A percentile compares a stretch with the other conserved stretches of the same genome.
These are phyloP conservation scores for Phaethornis superciliosus DNA, from an alignment of 2,113 vertebrate genomes.

Conservation along the genomic window DNA sequence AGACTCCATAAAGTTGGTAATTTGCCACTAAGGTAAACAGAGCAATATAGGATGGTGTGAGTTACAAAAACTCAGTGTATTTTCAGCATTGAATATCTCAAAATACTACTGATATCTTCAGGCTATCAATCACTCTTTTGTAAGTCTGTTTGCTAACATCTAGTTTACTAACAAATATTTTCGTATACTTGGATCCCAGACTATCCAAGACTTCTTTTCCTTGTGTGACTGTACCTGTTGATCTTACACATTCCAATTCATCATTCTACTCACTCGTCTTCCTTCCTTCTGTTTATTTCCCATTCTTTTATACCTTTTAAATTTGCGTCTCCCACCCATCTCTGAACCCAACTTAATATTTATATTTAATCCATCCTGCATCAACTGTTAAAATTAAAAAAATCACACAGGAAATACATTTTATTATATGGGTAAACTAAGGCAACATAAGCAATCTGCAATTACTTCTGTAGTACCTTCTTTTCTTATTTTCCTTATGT, in stretches of 20 bases:
- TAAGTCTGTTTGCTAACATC: background rate
- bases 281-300: background rate
- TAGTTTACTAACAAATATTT: background rate
- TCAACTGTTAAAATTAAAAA: background rate
- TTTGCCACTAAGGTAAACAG: background rate
- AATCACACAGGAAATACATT: background rate
- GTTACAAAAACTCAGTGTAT: background rate
- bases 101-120: background rate
- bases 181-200: background rate
- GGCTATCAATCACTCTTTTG: background rate
- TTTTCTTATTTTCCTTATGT: background rate
- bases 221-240: background rate
- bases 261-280: background rate
- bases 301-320: background rate
- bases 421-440: background rate
- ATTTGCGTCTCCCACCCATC: background rate
- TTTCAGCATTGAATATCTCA: background rate
- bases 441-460: background rate
- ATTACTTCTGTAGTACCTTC: background rate
- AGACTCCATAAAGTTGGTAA: background rate
- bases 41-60: background rate
- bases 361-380: background rate
- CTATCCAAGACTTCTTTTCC: background rate
- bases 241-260: background rate
- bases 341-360: background rate